These are phyloP conservation scores for Andrena camellia DNA, from an alignment of 2,888 invertebrate genomes.

Conservation along the genomic window DNA sequence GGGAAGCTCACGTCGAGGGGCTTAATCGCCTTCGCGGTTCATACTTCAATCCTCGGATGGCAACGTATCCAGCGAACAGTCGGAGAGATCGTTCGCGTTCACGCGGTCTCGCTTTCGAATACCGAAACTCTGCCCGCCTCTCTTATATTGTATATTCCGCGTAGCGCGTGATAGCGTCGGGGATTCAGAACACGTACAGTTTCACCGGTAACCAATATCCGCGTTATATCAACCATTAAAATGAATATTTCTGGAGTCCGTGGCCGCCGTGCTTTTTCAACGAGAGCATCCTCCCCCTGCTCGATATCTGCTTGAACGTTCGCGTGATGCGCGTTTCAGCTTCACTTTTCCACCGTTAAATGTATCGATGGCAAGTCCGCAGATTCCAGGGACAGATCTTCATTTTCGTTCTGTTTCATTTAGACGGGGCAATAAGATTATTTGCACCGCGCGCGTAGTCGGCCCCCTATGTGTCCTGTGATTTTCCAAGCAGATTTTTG, in stretches of 20 bases:
- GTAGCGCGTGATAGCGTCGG: slow-evolving; percentile 50
- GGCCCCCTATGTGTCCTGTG: slow-evolving; percentile 21
- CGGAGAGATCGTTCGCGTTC: slow-evolving; percentile 6
- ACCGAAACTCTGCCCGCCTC: slow-evolving; percentile 27
- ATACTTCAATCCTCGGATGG: neutral
- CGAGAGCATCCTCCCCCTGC: neutral
- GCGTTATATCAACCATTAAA: slow-evolving; percentile 79
- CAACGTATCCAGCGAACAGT: neutral
- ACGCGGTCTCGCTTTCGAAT: slow-evolving; percentile 28
- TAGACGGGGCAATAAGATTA: slow-evolving; percentile 19
- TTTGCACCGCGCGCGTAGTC: slow-evolving; percentile 5
- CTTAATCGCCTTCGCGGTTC: slow-evolving; percentile 18
- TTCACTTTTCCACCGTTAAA: slow-evolving; percentile 17
- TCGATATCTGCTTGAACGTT: slow-evolving; percentile 15
- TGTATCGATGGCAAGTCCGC: neutral
- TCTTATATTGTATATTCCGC: slow-evolving; percentile 55
- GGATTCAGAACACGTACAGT: slow-evolving; percentile 75
- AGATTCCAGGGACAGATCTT: neutral
- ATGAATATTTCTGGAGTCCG: slow-evolving; percentile 79
- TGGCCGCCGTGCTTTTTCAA: slow-evolving; percentile 20
- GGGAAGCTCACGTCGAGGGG: neutral
- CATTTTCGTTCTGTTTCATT: neutral
- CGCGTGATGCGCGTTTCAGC: slow-evolving; percentile 9
- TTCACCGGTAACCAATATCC: slow-evolving; percentile 76
- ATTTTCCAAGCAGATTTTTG: slow-evolving; percentile 44